phyloP scores from a whole-genome alignment of 2,888 invertebrate genomes.

The Bellardia pandia region DNA sequence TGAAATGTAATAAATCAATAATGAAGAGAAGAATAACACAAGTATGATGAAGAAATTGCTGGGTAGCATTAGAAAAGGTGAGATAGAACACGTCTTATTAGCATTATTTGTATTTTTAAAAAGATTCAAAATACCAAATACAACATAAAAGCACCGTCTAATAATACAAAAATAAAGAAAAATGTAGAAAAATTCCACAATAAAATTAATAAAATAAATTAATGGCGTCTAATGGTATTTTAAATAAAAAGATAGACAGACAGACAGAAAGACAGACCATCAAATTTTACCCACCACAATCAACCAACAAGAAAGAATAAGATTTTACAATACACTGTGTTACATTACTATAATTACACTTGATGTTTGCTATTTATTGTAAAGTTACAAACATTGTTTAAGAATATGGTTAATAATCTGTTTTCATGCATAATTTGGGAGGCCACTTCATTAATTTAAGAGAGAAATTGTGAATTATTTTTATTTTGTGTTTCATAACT shows the following conservation, averaged over 20 bases:
- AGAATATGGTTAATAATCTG: too few species aligned
- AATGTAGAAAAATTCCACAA: slow-evolving; percentile 5
- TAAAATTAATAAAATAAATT: slow-evolving; percentile 1
- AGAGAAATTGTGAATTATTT: too few species aligned
- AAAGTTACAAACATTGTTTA: too few species aligned
- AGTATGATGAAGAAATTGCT: background rate
- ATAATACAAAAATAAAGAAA: background rate
- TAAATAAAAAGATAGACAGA: background rate
- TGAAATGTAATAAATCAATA: slow-evolving; percentile 70
- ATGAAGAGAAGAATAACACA: slow-evolving; percentile 36
- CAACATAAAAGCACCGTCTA: background rate
- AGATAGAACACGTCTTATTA: slow-evolving; percentile 67
- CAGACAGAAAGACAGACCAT: background rate
- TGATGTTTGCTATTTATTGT: too few species aligned
- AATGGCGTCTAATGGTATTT: slow-evolving; percentile 6
- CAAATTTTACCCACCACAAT: background rate
- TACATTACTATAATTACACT: too few species aligned
- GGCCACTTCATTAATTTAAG: too few species aligned
- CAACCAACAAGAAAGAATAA: too few species aligned
- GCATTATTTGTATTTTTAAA: slow-evolving; percentile 15
- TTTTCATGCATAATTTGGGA: too few species aligned
- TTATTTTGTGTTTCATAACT: too few species aligned
- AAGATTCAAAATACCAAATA: background rate
- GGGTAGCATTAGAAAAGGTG: slow-evolving; percentile 29
- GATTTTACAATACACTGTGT: too few species aligned